Conservation (phyloP, 2,797 vertebrate genomes). For the Acipenser transmontanus region DNA sequence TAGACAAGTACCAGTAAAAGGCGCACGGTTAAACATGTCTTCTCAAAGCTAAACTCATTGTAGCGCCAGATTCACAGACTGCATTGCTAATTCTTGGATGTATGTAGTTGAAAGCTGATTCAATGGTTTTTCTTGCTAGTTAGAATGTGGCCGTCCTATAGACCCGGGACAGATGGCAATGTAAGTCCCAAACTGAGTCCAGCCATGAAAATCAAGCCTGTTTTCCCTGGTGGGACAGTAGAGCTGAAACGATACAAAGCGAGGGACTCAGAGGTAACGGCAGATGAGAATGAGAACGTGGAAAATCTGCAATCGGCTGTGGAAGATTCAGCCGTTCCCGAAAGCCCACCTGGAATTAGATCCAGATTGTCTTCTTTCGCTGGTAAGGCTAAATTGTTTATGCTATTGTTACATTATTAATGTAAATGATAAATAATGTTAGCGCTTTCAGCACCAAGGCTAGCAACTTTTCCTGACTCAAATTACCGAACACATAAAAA, state of each 20-base stretch:
- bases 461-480: neutral
- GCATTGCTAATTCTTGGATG: neutral
- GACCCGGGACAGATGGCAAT: constrained; percentile 36
- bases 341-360: constrained; percentile 43
- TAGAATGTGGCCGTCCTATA: constrained; percentile 34
- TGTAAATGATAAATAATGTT: neutral
- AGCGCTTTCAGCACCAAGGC: constrained; percentile 1
- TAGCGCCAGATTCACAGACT: neutral
- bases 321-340: constrained; percentile 43
- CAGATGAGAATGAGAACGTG: constrained; percentile 29
- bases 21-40: neutral
- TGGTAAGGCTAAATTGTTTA: constrained; percentile 17
- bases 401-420: neutral
- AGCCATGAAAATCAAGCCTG: constrained; percentile 46
- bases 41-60: neutral
- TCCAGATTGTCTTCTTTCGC: constrained; percentile 28
- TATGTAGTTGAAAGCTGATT: neutral
- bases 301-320: constrained; percentile 45
- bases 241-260: constrained; percentile 48
- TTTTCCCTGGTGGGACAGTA: constrained; percentile 23
- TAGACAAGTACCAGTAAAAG: neutral
- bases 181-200: constrained; percentile 39
- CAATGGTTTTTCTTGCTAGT: neutral
- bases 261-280: constrained; percentile 21
- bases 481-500: too few species aligned